Evolutionary conservation across 1,140 invertebrate species (phyloP).

Genomic region (Hyphantria cunea): DNA sequence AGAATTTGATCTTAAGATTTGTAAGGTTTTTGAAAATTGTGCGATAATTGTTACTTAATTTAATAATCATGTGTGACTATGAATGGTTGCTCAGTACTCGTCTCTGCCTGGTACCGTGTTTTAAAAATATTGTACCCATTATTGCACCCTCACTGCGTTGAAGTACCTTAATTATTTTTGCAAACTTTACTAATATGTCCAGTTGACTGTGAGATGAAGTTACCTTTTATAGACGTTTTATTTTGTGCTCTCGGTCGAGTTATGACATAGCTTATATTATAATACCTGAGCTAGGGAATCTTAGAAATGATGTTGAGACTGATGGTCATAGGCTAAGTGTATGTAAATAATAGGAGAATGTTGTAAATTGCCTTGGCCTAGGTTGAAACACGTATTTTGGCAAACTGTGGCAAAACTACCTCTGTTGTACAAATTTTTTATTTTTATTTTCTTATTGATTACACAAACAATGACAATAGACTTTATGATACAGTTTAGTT

Average conservation of each 20-base stretch:
- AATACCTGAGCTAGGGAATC: conserved; percentile 68
- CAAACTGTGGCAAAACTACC: conserved; percentile 68
- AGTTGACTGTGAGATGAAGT: conserved; percentile 73
- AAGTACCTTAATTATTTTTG: conserved; percentile 58
- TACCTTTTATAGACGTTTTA: conserved; percentile 69
- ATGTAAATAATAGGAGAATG: conserved; percentile 81
- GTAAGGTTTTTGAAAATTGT: conserved; percentile 70
- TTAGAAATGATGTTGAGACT: conserved; percentile 75
- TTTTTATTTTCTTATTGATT: conserved; percentile 46
- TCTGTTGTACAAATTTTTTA: conserved; percentile 51
- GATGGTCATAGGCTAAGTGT: conserved; percentile 77
- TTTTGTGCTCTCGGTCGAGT: conserved; percentile 67
- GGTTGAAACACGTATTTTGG: conserved; percentile 63
- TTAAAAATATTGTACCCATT: conserved; percentile 60
- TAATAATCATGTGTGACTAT: conserved; percentile 68
- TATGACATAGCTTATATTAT: conserved; percentile 67
- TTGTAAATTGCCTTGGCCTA: conserved; percentile 75
- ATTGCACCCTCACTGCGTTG: conserved; percentile 56
- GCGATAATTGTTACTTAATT: conserved; percentile 79
- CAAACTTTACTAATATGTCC: conserved; percentile 46
- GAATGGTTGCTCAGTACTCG: conserved; percentile 69
- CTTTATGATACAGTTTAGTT: conserved; percentile 64
- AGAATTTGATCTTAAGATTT: conserved; percentile 78
- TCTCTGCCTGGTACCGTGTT: conserved; percentile 66
- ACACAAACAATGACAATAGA: conserved; percentile 59